Evolutionary conservation across 2,888 invertebrate genomes (phyloP), one percentile per base, ranked within the genome.

Genomic region (Oligia fasciuncula): DNA sequence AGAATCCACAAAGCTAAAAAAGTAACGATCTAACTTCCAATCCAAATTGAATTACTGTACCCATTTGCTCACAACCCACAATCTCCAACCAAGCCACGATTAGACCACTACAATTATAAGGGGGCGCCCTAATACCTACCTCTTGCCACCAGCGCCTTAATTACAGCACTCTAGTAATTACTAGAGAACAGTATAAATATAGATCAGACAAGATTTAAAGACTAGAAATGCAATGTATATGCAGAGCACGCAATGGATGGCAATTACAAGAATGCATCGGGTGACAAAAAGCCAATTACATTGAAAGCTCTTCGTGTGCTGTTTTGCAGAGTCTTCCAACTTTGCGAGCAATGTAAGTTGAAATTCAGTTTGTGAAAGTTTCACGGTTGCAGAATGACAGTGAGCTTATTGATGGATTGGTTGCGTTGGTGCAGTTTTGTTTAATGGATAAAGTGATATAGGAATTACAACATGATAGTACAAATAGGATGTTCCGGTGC

Each of bases 271-370:
- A 81, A 87, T 87, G 89, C 84, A 85, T 35, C 74, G 69, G 54
- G 81, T 84, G 84, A 88, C 84, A 89, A 85, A 90, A 85, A 72
- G 76, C 82, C 83, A 90, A 90, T 89, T 88, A 90, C 73, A 85
- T 76, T 78, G 75, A 88, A 77, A 90, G 90, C 84, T 85, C 73
- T 73, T 51, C 49, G 76, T 62, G 35, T 62, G 23, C 54, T 73
- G 57, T 75, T 73, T 49, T 73, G 67, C 63, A 66, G 54, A 68
- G 70, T 79, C 74, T 74, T 69, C 71, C 72, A 79, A 86, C 77
- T 76, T 77, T 69, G 29, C 23, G 14, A 67, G 85, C 76, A 77
- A 87, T 86, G 83, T 70, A 79, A 54, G 79, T 60, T 79, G 84
- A 70, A 85, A 68, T 83, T 75, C 66, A 77, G 49, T 86, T 69